Conservation (phyloP, 2,797 vertebrate species). For the Buphagus erythrorhynchus region DNA sequence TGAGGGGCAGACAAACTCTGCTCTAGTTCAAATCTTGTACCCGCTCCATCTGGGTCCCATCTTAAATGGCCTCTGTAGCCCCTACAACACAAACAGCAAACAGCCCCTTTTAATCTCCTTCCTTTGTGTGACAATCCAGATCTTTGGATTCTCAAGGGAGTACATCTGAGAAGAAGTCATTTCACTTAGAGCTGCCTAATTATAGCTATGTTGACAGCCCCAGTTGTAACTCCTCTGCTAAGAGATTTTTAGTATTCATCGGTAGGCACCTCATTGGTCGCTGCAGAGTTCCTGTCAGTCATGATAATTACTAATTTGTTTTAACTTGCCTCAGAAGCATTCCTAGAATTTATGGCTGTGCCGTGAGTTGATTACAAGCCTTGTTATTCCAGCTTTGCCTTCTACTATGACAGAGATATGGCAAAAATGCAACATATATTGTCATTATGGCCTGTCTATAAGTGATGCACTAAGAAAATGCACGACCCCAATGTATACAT, state of each 20-base stretch:
- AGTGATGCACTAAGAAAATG: neutral
- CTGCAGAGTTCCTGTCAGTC: constrained; percentile 52
- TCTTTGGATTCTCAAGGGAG: neutral
- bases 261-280: neutral
- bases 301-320: constrained; percentile 59
- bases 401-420: neutral
- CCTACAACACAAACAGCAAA: neutral
- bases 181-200: constrained; percentile 50
- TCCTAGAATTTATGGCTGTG: constrained; percentile 41
- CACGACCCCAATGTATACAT: rapidly evolving
- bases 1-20: neutral
- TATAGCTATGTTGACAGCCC: constrained; percentile 43
- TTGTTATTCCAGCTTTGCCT: constrained; percentile 12
- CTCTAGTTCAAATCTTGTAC: neutral
- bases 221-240: constrained; percentile 57
- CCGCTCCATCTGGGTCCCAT: neutral
- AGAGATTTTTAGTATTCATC: constrained; percentile 47
- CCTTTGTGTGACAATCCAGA: neutral
- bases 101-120: neutral
- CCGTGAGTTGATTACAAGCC: neutral
- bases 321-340: constrained; percentile 61
- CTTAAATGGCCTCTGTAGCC: neutral
- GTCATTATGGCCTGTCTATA: neutral
- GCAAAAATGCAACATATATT: neutral
- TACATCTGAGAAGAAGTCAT: constrained; percentile 36